Evolutionary conservation across 2,797 vertebrate species (phyloP), one percentile per base, ranked within the genome.

Genomic region (Cyclura pinguis): DNA sequence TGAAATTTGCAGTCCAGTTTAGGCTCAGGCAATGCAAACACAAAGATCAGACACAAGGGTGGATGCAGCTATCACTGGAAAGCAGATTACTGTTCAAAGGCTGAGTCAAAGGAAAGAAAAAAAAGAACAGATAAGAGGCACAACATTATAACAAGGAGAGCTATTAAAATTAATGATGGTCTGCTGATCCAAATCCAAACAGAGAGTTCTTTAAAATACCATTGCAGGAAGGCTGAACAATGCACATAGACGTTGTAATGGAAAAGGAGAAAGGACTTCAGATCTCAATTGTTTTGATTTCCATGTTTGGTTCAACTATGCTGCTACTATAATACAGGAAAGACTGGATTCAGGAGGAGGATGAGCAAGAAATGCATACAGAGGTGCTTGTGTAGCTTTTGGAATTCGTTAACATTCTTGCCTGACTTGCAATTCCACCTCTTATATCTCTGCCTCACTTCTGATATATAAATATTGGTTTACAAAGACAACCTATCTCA

Each of bases 21-120:
- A 0, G 73, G 52, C 0, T 90, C 92, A 88, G 16, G 57, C 84
- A 81, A 82, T 59, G 4, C 84, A 88, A 91, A 95, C 93, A 92
- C 67, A 95, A 87, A 94, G 91, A 94, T 95, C 94, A 95, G 93
- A 93, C 55, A 55, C 64, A 89, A 87, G 88, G 88, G 88, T 1
- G 1, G 90, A 72, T 90, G 89, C 92, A 93, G 88, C 59, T 90
- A 92, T 90, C 0, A 0, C 86, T 94, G 52, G 87, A 84, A 91
- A 91, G 89, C 86, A 91, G 95, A 95, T 95, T 96, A 96, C 80
- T 74, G 94, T 96, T 95, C 95, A 96, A 96, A 96, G 95, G 92
- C 90, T 0, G 52, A 96, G 93, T 92, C 90, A 94, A 95, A 95
- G 93, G 92, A 95, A 90, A 93, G 89, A 92, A 82, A 93, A 86